Evolutionary conservation across 2,888 invertebrate genomes (phyloP).

Genomic region (Meta bourneti): DNA sequence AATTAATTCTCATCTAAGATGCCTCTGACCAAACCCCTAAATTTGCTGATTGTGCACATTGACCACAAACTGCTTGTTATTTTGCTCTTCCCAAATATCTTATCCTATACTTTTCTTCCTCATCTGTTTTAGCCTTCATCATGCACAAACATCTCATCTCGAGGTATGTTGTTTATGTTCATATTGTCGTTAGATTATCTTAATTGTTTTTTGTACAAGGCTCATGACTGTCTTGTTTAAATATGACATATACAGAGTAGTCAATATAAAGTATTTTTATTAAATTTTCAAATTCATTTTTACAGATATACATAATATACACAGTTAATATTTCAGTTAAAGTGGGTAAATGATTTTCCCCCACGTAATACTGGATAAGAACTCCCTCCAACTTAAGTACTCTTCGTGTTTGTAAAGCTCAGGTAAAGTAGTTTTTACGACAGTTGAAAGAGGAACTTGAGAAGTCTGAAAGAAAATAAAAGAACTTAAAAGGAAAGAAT

Average conservation of each 20-base stretch:
- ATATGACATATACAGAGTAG: not conserved
- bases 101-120: too few species aligned
- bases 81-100: too few species aligned
- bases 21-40: too few species aligned
- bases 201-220: too few species aligned
- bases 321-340: slow-evolving; percentile 26
- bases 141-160: too few species aligned
- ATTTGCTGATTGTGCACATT: too few species aligned
- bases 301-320: not conserved
- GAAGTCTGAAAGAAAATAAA: slow-evolving; percentile 23
- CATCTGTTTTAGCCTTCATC: too few species aligned
- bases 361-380: slow-evolving; percentile 79
- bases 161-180: too few species aligned
- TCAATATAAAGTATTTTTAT: not conserved
- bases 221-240: not conserved
- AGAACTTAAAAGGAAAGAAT: not conserved
- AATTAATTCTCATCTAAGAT: too few species aligned
- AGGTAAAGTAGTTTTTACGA: slow-evolving; percentile 55
- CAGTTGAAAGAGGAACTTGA: slow-evolving; percentile 45
- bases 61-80: too few species aligned
- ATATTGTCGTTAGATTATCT: too few species aligned
- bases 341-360: slow-evolving; percentile 82
- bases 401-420: slow-evolving; percentile 39
- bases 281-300: not conserved
- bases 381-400: slow-evolving; percentile 52